phyloP scores from a whole-genome alignment of 2,888 invertebrate species.

The Drosophila sordidula region DNA sequence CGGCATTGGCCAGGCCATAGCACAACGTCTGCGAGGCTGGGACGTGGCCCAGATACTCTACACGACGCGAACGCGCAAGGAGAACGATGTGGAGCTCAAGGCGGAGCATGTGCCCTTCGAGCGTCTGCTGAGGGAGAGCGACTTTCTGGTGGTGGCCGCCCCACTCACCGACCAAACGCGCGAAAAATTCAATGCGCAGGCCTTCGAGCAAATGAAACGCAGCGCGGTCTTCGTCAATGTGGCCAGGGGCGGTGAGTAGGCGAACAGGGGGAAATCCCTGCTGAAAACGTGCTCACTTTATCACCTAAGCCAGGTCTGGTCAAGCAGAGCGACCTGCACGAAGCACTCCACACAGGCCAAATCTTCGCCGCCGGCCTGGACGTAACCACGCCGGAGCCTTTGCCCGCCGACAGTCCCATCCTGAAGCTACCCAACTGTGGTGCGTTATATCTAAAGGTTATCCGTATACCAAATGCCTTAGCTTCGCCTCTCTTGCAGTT shows the following conservation, averaged over 20 bases:
- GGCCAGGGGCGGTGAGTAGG: slow-evolving; percentile 88
- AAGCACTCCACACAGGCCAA: slow-evolving; percentile 89
- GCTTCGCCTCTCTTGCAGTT: slow-evolving; percentile 86
- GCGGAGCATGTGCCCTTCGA: slow-evolving; percentile 90
- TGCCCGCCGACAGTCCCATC: slow-evolving; percentile 92
- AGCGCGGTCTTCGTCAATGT: slow-evolving; percentile 95
- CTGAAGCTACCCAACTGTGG: slow-evolving; percentile 92
- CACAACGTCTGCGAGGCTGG: slow-evolving; percentile 91
- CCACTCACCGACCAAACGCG: slow-evolving; percentile 92
- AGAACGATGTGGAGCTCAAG: slow-evolving; percentile 87
- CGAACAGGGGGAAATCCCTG: not conserved
- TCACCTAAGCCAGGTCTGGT: slow-evolving; percentile 86
- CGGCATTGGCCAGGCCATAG: slow-evolving; percentile 92
- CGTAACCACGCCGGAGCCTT: slow-evolving; percentile 96
- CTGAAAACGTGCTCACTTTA: not conserved
- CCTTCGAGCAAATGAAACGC: slow-evolving; percentile 94
- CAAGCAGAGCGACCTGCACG: slow-evolving; percentile 92
- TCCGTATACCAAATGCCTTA: not conserved
- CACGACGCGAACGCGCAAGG: slow-evolving; percentile 88
- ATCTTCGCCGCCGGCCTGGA: slow-evolving; percentile 96
- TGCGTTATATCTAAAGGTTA: slow-evolving; percentile 78
- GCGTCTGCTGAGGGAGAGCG: slow-evolving; percentile 90
- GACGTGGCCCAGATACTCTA: slow-evolving; percentile 91
- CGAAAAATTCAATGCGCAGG: slow-evolving; percentile 90
- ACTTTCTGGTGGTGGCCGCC: slow-evolving; percentile 93